Percentiles rank a stretch among this genome's conserved stretches.
Conservation (phyloP, 2,797 vertebrate genomes). For the Muscicapa comitata region DNA sequence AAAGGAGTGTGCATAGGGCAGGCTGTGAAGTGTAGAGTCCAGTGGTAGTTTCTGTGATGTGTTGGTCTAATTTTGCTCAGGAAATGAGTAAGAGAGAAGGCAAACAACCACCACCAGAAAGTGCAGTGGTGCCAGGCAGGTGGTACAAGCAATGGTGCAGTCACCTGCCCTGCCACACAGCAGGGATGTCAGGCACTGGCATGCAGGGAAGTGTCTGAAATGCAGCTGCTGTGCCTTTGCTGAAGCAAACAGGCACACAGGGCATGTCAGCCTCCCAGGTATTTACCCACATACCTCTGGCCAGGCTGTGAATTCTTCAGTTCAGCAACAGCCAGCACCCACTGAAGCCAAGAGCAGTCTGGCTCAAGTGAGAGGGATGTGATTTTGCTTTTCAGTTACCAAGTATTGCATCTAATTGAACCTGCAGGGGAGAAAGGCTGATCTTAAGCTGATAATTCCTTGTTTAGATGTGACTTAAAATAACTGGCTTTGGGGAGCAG, state of each 20-base stretch:
- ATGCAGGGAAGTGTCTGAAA: neutral
- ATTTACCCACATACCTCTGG: neutral
- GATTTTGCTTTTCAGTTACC: neutral
- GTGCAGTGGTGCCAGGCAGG: neutral
- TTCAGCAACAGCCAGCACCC: neutral
- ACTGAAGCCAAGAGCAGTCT: neutral
- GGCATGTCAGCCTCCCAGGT: neutral
- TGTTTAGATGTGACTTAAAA: slow-evolving; percentile 45
- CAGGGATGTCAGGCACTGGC: neutral
- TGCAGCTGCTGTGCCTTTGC: neutral
- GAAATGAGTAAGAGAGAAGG: neutral
- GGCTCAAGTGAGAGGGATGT: neutral
- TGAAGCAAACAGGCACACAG: neutral
- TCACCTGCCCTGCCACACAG: neutral
- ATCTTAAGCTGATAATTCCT: slow-evolving; percentile 23
- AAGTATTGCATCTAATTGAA: neutral
- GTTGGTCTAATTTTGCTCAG: neutral
- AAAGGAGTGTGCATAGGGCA: fast-evolving
- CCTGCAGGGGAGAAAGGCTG: neutral
- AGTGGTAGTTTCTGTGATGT: neutral
- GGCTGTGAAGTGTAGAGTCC: neutral
- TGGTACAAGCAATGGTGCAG: neutral
- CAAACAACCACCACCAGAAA: neutral
- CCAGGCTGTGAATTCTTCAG: neutral
- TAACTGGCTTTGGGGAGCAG: slow-evolving; percentile 36